These are phyloP conservation scores for Caenorhabditis macrosperma DNA, from an alignment of 2,888 invertebrate species.

Conservation along the genomic window DNA sequence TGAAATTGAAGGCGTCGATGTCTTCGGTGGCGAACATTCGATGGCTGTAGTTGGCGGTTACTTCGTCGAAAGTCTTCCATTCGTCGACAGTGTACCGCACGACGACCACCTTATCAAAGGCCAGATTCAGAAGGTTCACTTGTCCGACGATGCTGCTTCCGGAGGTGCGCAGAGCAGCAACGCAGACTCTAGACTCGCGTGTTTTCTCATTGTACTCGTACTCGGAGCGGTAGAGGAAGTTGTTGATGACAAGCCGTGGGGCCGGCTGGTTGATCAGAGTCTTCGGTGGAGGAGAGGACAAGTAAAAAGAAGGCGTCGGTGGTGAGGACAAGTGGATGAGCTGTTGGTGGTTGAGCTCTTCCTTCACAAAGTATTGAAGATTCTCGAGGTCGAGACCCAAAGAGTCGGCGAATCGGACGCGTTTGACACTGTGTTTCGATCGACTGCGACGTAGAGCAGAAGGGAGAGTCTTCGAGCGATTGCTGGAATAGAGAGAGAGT, in stretches of 20 bases:
- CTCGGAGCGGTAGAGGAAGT: slow-evolving; percentile 63
- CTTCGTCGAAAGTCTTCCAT: slow-evolving; percentile 55
- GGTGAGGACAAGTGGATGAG: slow-evolving; percentile 40
- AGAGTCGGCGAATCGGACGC: slow-evolving; percentile 67
- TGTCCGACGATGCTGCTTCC: slow-evolving; percentile 63
- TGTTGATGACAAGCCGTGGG: slow-evolving; percentile 54
- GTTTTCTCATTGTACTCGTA: slow-evolving; percentile 54
- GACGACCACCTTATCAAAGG: slow-evolving; percentile 61
- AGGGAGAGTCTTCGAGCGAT: slow-evolving; percentile 59
- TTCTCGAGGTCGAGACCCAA: slow-evolving; percentile 66
- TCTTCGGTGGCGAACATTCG: slow-evolving; percentile 61
- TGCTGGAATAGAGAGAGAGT: slow-evolving; percentile 41
- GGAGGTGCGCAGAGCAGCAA: slow-evolving; percentile 57
- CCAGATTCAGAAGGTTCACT: slow-evolving; percentile 64
- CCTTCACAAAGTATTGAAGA: slow-evolving; percentile 57
- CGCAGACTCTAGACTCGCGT: slow-evolving; percentile 43
- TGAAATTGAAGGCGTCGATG: slow-evolving; percentile 67
- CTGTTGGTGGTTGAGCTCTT: slow-evolving; percentile 36
- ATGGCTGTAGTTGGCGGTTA: slow-evolving; percentile 61
- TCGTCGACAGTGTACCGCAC: slow-evolving; percentile 63
- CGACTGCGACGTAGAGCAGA: slow-evolving; percentile 60
- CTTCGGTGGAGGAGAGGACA: slow-evolving; percentile 17
- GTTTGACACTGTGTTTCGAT: slow-evolving; percentile 57
- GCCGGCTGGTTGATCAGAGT: slow-evolving; percentile 43
- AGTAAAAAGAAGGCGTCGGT: slow-evolving; percentile 18